Conservation (phyloP, 2,888 invertebrate species). For the Drosophila longiperda region DNA sequence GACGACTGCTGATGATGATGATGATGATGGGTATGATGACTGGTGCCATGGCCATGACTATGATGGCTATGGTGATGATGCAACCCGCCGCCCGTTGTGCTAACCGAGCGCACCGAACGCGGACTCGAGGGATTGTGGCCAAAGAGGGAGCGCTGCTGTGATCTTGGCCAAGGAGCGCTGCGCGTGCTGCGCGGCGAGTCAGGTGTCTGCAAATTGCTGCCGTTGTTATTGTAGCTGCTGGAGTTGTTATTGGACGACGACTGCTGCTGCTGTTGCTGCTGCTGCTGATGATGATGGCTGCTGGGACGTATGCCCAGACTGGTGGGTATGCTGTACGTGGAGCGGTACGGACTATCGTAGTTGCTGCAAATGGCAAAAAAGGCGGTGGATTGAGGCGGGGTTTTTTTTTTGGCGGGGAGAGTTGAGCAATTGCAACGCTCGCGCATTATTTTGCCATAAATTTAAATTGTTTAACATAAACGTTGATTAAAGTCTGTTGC, state of each 20-base stretch:
- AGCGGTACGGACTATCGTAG: slow-evolving; percentile 86
- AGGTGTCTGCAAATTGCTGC: slow-evolving; percentile 85
- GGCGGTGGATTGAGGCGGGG: slow-evolving; percentile 1
- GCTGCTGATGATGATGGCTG: slow-evolving; percentile 56
- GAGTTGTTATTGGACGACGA: slow-evolving; percentile 79
- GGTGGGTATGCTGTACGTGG: slow-evolving; percentile 86
- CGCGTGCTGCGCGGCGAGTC: slow-evolving; percentile 93
- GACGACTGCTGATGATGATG: slow-evolving; percentile 59
- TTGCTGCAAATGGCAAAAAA: slow-evolving; percentile 69
- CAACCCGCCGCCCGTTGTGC: slow-evolving; percentile 81
- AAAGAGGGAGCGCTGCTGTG: slow-evolving; percentile 91
- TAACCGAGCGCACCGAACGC: slow-evolving; percentile 91
- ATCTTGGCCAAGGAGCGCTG: slow-evolving; percentile 92
- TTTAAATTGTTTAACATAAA: slow-evolving; percentile 82
- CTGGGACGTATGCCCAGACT: slow-evolving; percentile 84
- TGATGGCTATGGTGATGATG: slow-evolving; percentile 82
- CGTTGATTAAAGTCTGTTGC: slow-evolving; percentile 77
- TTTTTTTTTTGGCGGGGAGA: slow-evolving; percentile 2
- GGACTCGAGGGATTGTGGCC: slow-evolving; percentile 91
- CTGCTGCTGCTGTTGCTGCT: slow-evolving; percentile 44
- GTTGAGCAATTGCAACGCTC: slow-evolving; percentile 72
- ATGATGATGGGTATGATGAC: slow-evolving; percentile 61
- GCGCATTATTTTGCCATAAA: slow-evolving; percentile 81
- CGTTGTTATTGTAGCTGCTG: slow-evolving; percentile 79
- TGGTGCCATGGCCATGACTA: slow-evolving; percentile 76